Conservation (phyloP, 2,113 vertebrate species). For the Ramphastos sulfuratus region DNA sequence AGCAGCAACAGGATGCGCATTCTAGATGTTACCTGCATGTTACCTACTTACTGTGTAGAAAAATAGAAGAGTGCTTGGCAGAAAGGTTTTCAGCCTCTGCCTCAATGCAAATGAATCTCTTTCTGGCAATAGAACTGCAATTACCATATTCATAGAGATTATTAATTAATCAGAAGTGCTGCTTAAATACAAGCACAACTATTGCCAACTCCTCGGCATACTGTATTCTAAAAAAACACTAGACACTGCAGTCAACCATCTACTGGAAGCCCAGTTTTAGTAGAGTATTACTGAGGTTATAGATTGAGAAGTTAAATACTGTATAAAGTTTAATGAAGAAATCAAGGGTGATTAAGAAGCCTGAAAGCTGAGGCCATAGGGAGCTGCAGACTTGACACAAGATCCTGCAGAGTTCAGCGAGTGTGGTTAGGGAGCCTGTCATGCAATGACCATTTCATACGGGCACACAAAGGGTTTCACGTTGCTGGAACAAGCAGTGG, state of each 20-base stretch:
- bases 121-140: not conserved
- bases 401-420: fast-evolving
- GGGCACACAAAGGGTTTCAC: fast-evolving
- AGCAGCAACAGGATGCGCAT: not conserved
- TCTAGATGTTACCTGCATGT: not conserved
- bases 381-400: not conserved
- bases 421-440: fast-evolving
- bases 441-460: not conserved
- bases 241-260: not conserved
- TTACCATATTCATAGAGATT: conserved; percentile 29
- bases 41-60: not conserved
- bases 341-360: not conserved
- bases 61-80: not conserved
- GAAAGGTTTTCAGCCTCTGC: not conserved
- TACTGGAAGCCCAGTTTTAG: not conserved
- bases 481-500: not conserved
- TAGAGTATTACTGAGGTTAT: not conserved
- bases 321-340: conserved; percentile 31
- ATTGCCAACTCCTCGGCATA: not conserved
- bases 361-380: conserved; percentile 13
- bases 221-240: not conserved
- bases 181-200: not conserved
- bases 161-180: conserved; percentile 24
- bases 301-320: not conserved
- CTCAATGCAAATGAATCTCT: not conserved